phyloP scores from a whole-genome alignment of 2,888 invertebrate species.

The Schrankia costaestrigalis region DNA sequence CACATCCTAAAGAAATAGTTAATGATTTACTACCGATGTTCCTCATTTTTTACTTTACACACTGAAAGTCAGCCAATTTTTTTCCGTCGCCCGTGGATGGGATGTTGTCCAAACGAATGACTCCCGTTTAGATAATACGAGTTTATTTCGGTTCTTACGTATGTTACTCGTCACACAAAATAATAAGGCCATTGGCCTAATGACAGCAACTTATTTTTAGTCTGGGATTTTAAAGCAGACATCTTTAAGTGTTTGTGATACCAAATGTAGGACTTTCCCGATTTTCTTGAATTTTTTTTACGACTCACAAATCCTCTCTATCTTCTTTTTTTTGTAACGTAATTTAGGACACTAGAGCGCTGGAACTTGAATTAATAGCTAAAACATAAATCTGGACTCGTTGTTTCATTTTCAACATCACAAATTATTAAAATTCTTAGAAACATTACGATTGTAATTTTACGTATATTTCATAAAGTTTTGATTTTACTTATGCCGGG shows the following conservation, averaged over 20 bases:
- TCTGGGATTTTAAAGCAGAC: conserved; percentile 59
- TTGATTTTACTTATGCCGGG: too few relatives aligned
- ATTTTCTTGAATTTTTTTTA: conserved; percentile 20
- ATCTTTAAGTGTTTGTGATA: conserved; percentile 46
- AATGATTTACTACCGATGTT: conserved; percentile 55
- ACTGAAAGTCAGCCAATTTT: conserved; percentile 68
- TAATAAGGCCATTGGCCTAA: conserved; percentile 80
- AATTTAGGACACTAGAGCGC: conserved; percentile 16
- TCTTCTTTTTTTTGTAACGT: conserved; percentile 3
- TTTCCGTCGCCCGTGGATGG: conserved; percentile 46
- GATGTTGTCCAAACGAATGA: conserved; percentile 53
- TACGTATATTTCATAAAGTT: too few relatives aligned
- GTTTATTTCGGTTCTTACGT: conserved; percentile 74
- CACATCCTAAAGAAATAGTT: conserved; percentile 55
- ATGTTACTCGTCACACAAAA: conserved; percentile 75
- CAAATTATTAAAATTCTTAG: conserved; percentile 6
- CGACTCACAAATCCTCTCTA: conserved; percentile 2
- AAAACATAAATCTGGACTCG: conserved; percentile 9
- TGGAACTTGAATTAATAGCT: conserved; percentile 14
- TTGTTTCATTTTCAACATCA: conserved; percentile 3
- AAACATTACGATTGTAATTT: too few relatives aligned
- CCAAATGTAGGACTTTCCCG: conserved; percentile 34
- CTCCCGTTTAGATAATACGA: conserved; percentile 73
- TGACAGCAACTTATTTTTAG: conserved; percentile 70
- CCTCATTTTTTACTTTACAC: conserved; percentile 43